Conservation (phyloP, 53 echinoderm and acorn worm species). For the Echinarachnius parma region DNA sequence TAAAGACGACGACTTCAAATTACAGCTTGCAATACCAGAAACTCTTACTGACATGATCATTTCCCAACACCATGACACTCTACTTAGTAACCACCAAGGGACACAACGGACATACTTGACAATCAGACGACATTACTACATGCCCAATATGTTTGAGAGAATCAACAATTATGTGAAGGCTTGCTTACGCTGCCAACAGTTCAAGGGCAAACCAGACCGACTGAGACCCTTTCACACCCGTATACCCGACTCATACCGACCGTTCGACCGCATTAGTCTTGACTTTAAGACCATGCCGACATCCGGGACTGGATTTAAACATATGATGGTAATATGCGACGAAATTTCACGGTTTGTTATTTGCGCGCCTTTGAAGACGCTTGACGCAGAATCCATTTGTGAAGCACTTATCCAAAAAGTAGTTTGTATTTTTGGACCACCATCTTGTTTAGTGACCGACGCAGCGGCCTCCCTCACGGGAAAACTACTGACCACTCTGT, state of each 20-base stretch:
- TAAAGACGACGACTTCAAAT: slow-evolving; percentile 33
- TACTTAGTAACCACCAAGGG: slow-evolving; percentile 56
- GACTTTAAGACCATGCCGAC: slow-evolving; percentile 62
- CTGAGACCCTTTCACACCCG: slow-evolving; percentile 49
- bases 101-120: slow-evolving; percentile 54
- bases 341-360: slow-evolving; percentile 52
- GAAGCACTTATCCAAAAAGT: slow-evolving; percentile 48
- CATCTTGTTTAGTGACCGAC: slow-evolving; percentile 34
- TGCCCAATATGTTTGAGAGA: slow-evolving; percentile 58
- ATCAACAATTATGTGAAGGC: slow-evolving; percentile 43
- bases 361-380: slow-evolving; percentile 48
- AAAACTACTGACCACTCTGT: slow-evolving; percentile 32
- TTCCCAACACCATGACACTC: slow-evolving; percentile 50
- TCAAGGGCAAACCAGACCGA: slow-evolving; percentile 48
- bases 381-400: slow-evolving; percentile 57
- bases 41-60: slow-evolving; percentile 48
- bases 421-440: slow-evolving; percentile 46
- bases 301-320: slow-evolving; percentile 41
- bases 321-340: slow-evolving; percentile 60
- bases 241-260: slow-evolving; percentile 53
- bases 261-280: slow-evolving; percentile 53
- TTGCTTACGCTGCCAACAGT: slow-evolving; percentile 51
- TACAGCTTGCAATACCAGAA: slow-evolving; percentile 53
- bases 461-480: slow-evolving; percentile 46
- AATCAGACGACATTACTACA: slow-evolving; percentile 51